Evolutionary conservation across 2,797 vertebrate genomes (phyloP), one percentile per base, ranked within the genome.

Genomic region (Falco berigora): DNA sequence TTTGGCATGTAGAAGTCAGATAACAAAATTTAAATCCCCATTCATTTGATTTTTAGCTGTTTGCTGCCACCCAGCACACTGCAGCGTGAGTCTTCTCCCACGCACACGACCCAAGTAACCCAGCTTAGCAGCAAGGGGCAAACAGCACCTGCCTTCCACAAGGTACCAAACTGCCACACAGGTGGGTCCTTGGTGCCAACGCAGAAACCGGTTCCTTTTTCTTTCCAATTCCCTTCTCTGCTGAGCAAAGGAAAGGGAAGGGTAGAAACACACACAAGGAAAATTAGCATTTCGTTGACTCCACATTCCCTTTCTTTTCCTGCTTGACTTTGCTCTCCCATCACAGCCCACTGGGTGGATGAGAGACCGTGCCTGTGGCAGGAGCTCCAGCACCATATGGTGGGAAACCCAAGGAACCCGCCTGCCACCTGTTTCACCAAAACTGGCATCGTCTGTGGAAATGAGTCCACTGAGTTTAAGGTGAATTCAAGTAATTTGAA

Each of bases 311-410:
- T 49, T 52, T 79, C 18, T 55, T 40, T 32, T 74, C 56, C 56
- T 47, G 30, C 14, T 27, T 16, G 18, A 25, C 11, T 58, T 16
- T 8, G 7, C 61, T 6, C 8, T 78, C 24, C n/a, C 47, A 42
- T 14, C 27, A 32, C 23, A 58, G 32, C 34, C 10, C 6, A 0
- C 10, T 2, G 0, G 22, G 20, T 9, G 32, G 42, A 38, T 2
- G 3, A 82, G 38, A 49, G 30, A 85, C 17, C 0, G 1, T 12
- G 21, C 24, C 32, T 32, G 15, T 5, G 6, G 19, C 28, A 71
- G 27, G 15, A 74, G 50, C 38, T 82, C 20, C 59, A 59, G 44
- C 47, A 24, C 7, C 4, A 1, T 24, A 14, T 1, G 32, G 24
- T 22, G 25, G 9, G 20, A 83, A 42, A 15, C 19, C 27, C 44